A percentile compares a stretch with the other conserved stretches of the same genome.
phyloP scores from a whole-genome alignment of 2,888 invertebrate species.

The Ichneumoninae sp. region DNA sequence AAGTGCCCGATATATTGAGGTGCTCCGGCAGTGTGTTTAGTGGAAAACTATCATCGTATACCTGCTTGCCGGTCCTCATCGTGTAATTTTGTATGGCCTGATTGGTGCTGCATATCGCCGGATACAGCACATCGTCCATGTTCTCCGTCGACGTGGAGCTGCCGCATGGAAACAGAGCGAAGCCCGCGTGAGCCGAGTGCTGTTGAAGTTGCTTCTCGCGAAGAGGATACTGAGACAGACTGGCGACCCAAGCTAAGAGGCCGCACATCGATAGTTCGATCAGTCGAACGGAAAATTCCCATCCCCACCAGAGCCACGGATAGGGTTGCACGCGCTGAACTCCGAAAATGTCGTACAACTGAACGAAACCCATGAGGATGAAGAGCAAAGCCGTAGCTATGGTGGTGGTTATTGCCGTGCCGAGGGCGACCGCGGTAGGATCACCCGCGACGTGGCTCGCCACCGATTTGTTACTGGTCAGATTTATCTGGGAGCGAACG shows the following conservation, averaged over 20 bases:
- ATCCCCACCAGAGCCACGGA: constrained; percentile 96
- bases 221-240: constrained; percentile 87
- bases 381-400: constrained; percentile 94
- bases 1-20: constrained; percentile 81
- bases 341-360: constrained; percentile 92
- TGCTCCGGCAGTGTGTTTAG: constrained; percentile 85
- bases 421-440: constrained; percentile 86
- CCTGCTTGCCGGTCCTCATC: constrained; percentile 90
- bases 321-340: constrained; percentile 85
- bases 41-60: constrained; percentile 89
- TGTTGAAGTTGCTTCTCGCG: constrained; percentile 88
- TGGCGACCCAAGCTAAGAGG: constrained; percentile 94
- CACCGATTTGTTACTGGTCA: constrained; percentile 79
- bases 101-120: constrained; percentile 94
- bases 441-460: constrained; percentile 90
- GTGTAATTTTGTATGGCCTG: constrained; percentile 94
- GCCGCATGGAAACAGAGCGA: constrained; percentile 93
- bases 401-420: constrained; percentile 95
- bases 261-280: constrained; percentile 95
- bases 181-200: constrained; percentile 86
- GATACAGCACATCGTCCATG: constrained; percentile 93
- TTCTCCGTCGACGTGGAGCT: constrained; percentile 92
- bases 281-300: constrained; percentile 93
- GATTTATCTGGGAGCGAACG: constrained; percentile 91
- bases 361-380: constrained; percentile 92